A percentile compares a stretch with the other conserved stretches of the same genome.
Conservation (phyloP, 2,797 vertebrate species). For the Champsocephalus esox region DNA sequence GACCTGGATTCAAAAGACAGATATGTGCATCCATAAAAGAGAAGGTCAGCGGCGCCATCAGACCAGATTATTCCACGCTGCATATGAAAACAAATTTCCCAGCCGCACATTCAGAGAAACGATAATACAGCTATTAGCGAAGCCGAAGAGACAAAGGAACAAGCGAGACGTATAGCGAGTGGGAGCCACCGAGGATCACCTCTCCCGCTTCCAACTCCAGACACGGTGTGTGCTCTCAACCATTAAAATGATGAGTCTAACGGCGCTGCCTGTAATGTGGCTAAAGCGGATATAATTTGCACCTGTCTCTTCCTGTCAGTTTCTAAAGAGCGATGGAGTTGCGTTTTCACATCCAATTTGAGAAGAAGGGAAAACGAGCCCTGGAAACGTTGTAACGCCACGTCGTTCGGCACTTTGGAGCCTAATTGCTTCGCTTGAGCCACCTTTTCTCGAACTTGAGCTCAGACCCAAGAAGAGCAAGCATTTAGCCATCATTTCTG, state of each 20-base stretch:
- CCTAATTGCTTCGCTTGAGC: slow-evolving; percentile 44
- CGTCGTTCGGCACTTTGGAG: slow-evolving; percentile 22
- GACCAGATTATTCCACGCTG: slow-evolving; percentile 49
- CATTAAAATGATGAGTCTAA: slow-evolving; percentile 57
- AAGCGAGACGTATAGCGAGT: no score
- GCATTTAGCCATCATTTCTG: slow-evolving; percentile 43
- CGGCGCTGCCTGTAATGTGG: slow-evolving; percentile 52
- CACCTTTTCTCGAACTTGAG: slow-evolving; percentile 22
- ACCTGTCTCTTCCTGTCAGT: slow-evolving; percentile 60
- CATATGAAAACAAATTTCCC: no score
- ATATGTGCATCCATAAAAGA: slow-evolving; percentile 66
- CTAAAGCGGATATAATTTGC: slow-evolving; percentile 67
- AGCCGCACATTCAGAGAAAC: no score
- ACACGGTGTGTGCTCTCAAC: slow-evolving; percentile 49
- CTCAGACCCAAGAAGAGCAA: slow-evolving; percentile 27
- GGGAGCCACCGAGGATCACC: neutral
- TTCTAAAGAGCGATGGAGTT: slow-evolving; percentile 44
- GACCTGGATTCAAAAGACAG: slow-evolving; percentile 45
- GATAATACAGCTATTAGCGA: no score
- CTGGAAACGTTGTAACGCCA: slow-evolving; percentile 26
- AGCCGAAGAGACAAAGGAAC: no score
- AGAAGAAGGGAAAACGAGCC: slow-evolving; percentile 15
- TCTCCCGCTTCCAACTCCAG: slow-evolving; percentile 47
- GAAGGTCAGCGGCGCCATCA: slow-evolving; percentile 67
- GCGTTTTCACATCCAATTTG: slow-evolving; percentile 38